These are phyloP conservation scores for Chalcosyrphus nemorum DNA, from an alignment of 2,888 invertebrate genomes.

Conservation along the genomic window DNA sequence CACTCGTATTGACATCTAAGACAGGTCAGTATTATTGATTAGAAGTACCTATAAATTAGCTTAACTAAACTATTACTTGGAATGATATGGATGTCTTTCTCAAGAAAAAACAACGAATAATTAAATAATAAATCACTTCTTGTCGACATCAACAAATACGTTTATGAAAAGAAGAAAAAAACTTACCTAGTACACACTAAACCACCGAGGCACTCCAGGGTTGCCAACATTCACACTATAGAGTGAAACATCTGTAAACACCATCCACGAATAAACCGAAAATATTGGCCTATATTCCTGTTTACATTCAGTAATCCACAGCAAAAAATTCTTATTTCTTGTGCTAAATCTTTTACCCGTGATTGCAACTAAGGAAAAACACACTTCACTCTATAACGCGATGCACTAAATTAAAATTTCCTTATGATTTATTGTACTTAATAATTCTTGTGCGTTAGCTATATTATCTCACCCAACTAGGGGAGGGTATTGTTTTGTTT, in stretches of 20 bases:
- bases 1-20: background rate
- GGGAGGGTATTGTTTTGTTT: background rate
- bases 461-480: background rate
- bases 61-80: background rate
- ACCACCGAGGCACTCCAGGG: constrained; percentile 83
- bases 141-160: background rate
- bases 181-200: constrained; percentile 82
- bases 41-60: background rate
- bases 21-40: background rate
- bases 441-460: constrained; percentile 59
- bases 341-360: background rate
- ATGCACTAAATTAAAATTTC: constrained; percentile 26
- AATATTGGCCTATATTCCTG: constrained; percentile 43
- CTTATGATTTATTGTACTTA: constrained; percentile 33
- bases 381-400: constrained; percentile 38
- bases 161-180: background rate
- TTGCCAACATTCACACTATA: constrained; percentile 82
- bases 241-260: constrained; percentile 74
- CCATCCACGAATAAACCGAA: constrained; percentile 58
- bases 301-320: constrained; percentile 43
- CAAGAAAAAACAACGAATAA: background rate
- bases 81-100: background rate
- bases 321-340: constrained; percentile 10
- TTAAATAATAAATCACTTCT: background rate
- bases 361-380: background rate